phyloP scores from a whole-genome alignment of 2,113 vertebrate species.

The Zosterops hypoxanthus region DNA sequence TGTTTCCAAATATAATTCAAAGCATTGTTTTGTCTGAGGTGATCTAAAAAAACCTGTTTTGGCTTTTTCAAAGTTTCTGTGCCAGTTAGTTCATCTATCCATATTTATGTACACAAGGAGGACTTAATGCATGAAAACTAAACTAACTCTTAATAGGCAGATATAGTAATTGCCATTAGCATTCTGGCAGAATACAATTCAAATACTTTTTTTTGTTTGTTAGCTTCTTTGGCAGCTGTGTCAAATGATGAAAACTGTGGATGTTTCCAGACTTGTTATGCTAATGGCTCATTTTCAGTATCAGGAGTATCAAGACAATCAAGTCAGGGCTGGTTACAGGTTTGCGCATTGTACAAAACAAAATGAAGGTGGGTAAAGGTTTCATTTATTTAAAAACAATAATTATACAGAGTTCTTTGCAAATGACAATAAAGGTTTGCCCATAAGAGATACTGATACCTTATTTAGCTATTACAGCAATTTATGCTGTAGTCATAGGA shows the following conservation, averaged over 20 bases:
- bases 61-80: not conserved
- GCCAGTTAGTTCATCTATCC: not conserved
- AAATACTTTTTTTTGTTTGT: not conserved
- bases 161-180: not conserved
- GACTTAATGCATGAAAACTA: not conserved
- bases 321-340: not conserved
- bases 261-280: not conserved
- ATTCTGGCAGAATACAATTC: not conserved
- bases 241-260: not conserved
- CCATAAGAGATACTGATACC: not conserved
- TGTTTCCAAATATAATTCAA: not conserved
- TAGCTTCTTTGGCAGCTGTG: not conserved
- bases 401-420: not conserved
- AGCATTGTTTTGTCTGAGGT: not conserved
- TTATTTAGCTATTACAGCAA: not conserved
- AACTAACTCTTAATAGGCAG: not conserved
- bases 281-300: not conserved
- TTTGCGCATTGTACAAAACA: not conserved
- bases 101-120: not conserved
- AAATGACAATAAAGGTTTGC: not conserved
- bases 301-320: not conserved
- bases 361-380: not conserved
- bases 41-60: not conserved
- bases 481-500: not conserved
- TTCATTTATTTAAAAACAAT: not conserved